Percentiles rank a stretch among this genome's conserved stretches.
Evolutionary conservation across 2,888 invertebrate genomes (phyloP).

Genomic region (Ennomos erosarius): DNA sequence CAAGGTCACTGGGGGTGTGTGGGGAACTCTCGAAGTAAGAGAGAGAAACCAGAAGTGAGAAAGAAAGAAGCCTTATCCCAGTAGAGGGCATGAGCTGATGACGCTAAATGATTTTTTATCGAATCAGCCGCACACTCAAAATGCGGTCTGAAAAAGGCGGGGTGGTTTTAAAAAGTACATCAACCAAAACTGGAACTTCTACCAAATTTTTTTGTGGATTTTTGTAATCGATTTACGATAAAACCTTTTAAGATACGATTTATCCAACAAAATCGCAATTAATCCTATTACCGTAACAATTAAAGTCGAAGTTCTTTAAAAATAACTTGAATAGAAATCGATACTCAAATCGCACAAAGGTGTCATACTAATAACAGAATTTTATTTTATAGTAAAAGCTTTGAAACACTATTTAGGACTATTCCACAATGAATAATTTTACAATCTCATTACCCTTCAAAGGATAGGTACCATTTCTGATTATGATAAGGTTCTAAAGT

Average conservation of each 20-base stretch:
- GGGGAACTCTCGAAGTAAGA: too few relatives aligned
- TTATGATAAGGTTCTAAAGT: conserved; percentile 8
- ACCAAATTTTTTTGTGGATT: neutral
- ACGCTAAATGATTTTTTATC: too few relatives aligned
- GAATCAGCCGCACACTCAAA: too few relatives aligned
- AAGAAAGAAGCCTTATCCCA: too few relatives aligned
- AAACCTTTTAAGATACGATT: neutral
- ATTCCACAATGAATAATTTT: conserved; percentile 3
- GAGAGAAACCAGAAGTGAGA: too few relatives aligned
- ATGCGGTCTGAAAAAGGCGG: too few relatives aligned
- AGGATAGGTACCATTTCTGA: neutral
- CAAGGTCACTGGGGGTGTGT: too few relatives aligned
- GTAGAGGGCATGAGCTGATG: too few relatives aligned
- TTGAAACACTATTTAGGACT: conserved; percentile 1
- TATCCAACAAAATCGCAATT: conserved; percentile 18
- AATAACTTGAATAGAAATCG: conserved; percentile 24
- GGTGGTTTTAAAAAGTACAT: too few relatives aligned
- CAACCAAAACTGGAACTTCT: neutral
- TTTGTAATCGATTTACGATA: conserved; percentile 10
- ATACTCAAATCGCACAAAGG: conserved; percentile 27
- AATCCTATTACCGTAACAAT: conserved; percentile 23
- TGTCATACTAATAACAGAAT: conserved; percentile 11
- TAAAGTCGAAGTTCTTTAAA: conserved; percentile 10
- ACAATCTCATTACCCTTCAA: neutral
- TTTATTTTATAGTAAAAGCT: neutral